These are phyloP conservation scores for Trachemys scripta DNA, from an alignment of 2,113 vertebrate species.

Conservation along the genomic window DNA sequence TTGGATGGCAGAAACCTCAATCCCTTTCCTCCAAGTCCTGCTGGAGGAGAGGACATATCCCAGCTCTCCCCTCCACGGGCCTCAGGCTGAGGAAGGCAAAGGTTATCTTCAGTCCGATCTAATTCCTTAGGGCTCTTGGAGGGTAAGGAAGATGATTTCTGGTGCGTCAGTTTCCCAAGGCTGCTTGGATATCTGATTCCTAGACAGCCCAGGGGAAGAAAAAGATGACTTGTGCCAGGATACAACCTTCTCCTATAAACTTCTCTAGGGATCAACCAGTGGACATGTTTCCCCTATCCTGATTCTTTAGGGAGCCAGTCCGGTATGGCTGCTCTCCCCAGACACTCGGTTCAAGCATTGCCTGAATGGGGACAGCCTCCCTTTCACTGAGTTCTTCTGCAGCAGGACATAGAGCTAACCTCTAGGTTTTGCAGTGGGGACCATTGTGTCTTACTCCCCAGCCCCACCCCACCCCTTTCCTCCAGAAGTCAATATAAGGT, in stretches of 20 bases:
- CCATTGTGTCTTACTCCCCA: background rate
- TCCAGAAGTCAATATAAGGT: too few relatives aligned
- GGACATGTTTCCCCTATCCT: background rate
- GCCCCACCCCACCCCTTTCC: too few relatives aligned
- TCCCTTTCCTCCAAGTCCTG: background rate
- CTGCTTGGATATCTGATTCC: background rate
- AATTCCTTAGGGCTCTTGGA: background rate
- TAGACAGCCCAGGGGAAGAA: background rate
- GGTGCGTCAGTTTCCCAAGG: background rate
- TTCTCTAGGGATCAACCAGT: background rate
- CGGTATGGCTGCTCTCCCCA: background rate
- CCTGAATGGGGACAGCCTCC: background rate
- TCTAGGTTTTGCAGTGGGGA: background rate
- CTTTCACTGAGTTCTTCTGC: background rate
- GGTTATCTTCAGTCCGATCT: background rate
- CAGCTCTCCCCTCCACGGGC: background rate
- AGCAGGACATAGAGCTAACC: background rate
- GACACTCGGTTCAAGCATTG: background rate
- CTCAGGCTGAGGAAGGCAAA: background rate
- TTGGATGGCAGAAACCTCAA: background rate
- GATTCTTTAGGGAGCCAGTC: too few relatives aligned
- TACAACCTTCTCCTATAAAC: background rate
- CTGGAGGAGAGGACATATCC: background rate
- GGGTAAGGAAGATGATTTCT: background rate
- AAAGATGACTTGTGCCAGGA: background rate